Evolutionary conservation across 2,113 vertebrate species (phyloP).

Genomic region (Eolophus roseicapilla): DNA sequence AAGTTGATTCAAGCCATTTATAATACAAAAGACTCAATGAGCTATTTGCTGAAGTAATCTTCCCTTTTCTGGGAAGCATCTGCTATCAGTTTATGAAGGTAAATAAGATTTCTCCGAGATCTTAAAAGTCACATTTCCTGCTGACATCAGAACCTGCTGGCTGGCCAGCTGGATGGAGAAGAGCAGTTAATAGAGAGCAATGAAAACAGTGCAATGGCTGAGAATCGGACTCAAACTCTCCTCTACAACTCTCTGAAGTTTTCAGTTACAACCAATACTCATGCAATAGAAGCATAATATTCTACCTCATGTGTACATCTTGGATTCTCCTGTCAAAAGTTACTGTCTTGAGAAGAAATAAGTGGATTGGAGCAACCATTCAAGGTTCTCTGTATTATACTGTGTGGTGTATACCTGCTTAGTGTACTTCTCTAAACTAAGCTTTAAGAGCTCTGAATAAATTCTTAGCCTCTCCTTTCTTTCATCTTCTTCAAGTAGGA

Average conservation of each 20-base stretch:
- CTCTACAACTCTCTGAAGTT: background rate
- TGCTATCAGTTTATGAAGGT: background rate
- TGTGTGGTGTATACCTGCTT: background rate
- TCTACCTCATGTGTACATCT: accelerated
- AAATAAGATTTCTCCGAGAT: background rate
- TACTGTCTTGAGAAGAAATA: background rate
- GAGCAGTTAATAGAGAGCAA: background rate
- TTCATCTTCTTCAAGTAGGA: background rate
- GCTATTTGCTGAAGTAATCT: background rate
- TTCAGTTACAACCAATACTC: background rate
- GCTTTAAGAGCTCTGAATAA: background rate
- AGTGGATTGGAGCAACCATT: background rate
- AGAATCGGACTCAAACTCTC: background rate
- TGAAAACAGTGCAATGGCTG: background rate
- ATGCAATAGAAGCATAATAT: background rate
- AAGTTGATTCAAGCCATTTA: background rate
- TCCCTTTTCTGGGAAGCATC: background rate
- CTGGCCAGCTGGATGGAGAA: background rate
- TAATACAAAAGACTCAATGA: background rate
- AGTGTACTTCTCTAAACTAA: background rate
- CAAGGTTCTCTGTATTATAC: background rate
- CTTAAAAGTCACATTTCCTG: background rate
- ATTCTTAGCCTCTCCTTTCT: background rate
- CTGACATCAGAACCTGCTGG: background rate
- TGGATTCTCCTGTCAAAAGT: background rate